phyloP scores from a whole-genome alignment of 2,797 vertebrate genomes.

The Sphaeramia orbicularis region DNA sequence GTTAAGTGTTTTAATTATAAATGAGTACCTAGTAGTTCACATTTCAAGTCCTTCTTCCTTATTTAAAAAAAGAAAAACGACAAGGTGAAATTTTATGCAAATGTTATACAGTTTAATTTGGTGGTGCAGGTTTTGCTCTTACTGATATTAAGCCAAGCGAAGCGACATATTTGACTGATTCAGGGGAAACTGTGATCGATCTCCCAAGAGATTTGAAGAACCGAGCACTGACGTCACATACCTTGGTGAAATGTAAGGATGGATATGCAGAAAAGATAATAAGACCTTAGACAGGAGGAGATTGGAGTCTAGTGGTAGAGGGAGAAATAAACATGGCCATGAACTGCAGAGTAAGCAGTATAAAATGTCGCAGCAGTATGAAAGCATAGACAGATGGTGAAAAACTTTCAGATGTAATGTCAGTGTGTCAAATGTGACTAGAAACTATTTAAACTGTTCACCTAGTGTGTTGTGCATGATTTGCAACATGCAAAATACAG shows the following conservation, averaged over 20 bases:
- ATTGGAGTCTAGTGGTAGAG: conserved; percentile 10
- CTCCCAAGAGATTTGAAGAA: conserved; percentile 30
- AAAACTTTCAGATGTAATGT: conserved; percentile 7
- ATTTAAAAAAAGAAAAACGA: too few species aligned
- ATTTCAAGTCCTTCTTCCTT: background rate
- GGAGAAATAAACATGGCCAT: conserved; percentile 10
- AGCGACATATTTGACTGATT: conserved; percentile 25
- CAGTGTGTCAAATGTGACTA: background rate
- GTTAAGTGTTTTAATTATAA: background rate
- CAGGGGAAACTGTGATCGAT: conserved; percentile 11
- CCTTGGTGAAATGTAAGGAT: conserved; percentile 39
- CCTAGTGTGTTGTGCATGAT: too few species aligned
- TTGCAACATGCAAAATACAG: too few species aligned
- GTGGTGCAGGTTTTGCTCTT: conserved; percentile 7
- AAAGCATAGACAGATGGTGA: background rate
- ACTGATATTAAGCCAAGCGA: conserved; percentile 14
- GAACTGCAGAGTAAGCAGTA: conserved; percentile 9
- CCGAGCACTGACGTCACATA: conserved; percentile 28
- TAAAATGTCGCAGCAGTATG: conserved; percentile 8
- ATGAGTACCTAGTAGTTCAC: too few species aligned
- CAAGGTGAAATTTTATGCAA: background rate
- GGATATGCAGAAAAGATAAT: conserved; percentile 30
- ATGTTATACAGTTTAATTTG: conserved; percentile 18
- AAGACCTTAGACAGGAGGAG: conserved; percentile 21
- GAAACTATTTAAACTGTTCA: background rate